phyloP scores from a whole-genome alignment of 2,797 vertebrate species.

The Psittacula echo region DNA sequence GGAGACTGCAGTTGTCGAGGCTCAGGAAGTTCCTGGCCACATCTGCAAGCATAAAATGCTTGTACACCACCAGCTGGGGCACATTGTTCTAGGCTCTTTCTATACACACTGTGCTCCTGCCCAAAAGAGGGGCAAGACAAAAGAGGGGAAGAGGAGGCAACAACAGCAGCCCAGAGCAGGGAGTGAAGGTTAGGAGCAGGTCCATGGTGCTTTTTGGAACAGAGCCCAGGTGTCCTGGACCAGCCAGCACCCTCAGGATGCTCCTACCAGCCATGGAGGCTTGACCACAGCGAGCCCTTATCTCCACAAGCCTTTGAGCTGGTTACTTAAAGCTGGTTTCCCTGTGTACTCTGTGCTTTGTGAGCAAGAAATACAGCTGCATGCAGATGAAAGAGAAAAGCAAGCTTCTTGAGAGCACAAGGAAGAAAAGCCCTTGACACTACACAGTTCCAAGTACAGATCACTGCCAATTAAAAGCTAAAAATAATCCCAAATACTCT shows the following conservation, averaged over 20 bases:
- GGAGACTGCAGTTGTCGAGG: background rate
- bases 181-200: background rate
- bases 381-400: slow-evolving; percentile 27
- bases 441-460: background rate
- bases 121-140: background rate
- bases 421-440: slow-evolving; percentile 33
- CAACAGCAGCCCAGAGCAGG: background rate
- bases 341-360: rapidly evolving
- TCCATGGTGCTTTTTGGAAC: rapidly evolving
- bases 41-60: background rate
- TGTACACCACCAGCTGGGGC: slow-evolving; percentile 25
- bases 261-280: background rate
- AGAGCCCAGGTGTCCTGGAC: background rate
- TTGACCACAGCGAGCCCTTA: rapidly evolving
- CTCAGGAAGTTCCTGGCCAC: background rate
- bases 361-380: slow-evolving; percentile 2
- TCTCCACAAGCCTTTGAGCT: background rate
- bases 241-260: rapidly evolving
- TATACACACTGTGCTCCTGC: background rate
- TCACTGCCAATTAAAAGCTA: slow-evolving; percentile 56
- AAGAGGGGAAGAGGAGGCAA: background rate
- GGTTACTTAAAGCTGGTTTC: background rate
- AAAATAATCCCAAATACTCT: slow-evolving; percentile 45
- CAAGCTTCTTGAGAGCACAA: slow-evolving; percentile 33
- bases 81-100: slow-evolving; percentile 37